phyloP scores from a whole-genome alignment of 2,113 vertebrate species.

The Gulo gulo region DNA sequence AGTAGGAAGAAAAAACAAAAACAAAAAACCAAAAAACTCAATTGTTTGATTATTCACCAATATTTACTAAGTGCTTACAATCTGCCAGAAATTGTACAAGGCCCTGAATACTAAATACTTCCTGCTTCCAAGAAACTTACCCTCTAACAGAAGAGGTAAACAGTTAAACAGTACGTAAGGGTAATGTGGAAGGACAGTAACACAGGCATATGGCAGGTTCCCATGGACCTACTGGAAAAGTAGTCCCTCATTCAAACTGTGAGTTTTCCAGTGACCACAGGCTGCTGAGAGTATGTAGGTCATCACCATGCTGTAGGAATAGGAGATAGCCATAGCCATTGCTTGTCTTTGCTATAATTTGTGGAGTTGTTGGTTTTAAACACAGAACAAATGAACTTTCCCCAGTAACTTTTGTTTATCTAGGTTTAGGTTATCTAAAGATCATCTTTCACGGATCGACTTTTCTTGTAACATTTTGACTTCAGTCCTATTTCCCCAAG shows the following conservation, averaged over 20 bases:
- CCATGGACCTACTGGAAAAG: background rate
- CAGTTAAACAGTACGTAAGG: background rate
- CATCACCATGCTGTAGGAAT: background rate
- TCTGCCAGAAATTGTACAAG: background rate
- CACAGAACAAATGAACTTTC: background rate
- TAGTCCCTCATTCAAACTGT: background rate
- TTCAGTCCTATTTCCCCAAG: background rate
- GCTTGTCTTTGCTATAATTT: background rate
- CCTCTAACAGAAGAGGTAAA: background rate
- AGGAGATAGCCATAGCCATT: background rate
- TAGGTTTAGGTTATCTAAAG: background rate
- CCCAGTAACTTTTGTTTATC: background rate
- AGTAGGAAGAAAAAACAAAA: background rate
- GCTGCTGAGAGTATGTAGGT: background rate
- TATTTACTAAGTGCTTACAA: background rate
- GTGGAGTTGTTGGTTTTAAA: background rate
- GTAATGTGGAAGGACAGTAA: background rate
- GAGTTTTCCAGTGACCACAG: background rate
- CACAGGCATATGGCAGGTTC: background rate
- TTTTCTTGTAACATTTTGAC: constrained; percentile 5
- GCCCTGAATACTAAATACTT: background rate
- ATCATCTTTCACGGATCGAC: background rate
- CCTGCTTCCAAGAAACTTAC: background rate
- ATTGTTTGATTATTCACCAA: background rate
- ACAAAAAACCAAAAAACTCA: background rate